phyloP scores from a whole-genome alignment of 2,888 invertebrate genomes.

The Latrodectus hesperus region DNA sequence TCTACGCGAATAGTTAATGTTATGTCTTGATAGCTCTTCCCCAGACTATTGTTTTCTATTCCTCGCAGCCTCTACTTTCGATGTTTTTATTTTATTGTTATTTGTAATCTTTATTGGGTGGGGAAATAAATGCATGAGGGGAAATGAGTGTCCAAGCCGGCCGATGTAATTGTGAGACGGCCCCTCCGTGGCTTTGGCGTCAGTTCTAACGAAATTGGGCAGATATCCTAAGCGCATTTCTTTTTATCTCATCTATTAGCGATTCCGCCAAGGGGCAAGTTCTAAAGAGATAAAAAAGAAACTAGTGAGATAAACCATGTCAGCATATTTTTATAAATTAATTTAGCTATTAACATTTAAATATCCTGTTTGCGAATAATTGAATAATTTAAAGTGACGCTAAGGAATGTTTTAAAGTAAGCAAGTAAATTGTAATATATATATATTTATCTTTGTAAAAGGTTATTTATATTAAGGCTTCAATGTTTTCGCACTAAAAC shows the following conservation, averaged over 20 bases:
- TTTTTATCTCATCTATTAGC: not conserved
- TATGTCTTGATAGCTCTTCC: slow-evolving; percentile 64
- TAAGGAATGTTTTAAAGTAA: too few relatives aligned
- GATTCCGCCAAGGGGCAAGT: slow-evolving; percentile 13
- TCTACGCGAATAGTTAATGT: slow-evolving; percentile 63
- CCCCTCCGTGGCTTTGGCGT: slow-evolving; percentile 24
- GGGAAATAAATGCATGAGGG: not conserved
- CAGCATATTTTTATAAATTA: too few relatives aligned
- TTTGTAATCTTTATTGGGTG: not conserved
- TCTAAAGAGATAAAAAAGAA: not conserved
- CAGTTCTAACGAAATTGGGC: slow-evolving; percentile 38
- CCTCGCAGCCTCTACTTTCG: slow-evolving; percentile 13
- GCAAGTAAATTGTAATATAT: too few relatives aligned
- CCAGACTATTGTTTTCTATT: slow-evolving; percentile 49
- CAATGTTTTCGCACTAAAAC: too few relatives aligned
- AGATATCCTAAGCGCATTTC: slow-evolving; percentile 37
- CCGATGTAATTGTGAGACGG: slow-evolving; percentile 36
- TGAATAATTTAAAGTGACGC: too few relatives aligned
- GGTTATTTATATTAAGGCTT: too few relatives aligned
- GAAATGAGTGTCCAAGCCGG: slow-evolving; percentile 2
- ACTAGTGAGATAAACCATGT: too few relatives aligned
- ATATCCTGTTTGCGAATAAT: too few relatives aligned
- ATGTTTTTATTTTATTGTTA: not conserved
- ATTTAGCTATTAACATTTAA: too few relatives aligned
- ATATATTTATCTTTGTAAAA: too few relatives aligned